These are phyloP conservation scores for Panagrolaimus sp. DNA, from an alignment of 1,140 invertebrate genomes.

Conservation along the genomic window DNA sequence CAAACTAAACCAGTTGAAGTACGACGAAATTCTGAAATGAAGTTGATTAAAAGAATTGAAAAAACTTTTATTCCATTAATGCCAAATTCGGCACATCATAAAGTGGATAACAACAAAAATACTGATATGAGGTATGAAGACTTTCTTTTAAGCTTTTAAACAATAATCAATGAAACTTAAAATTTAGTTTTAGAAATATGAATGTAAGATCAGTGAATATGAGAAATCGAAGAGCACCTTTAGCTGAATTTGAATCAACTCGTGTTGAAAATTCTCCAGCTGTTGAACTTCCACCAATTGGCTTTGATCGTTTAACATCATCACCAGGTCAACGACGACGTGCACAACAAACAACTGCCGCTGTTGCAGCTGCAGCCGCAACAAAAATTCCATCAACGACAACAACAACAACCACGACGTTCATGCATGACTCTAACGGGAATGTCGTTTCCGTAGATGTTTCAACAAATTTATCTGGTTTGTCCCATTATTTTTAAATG, in stretches of 20 bases:
- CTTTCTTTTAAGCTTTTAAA: neutral
- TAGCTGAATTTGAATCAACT: constrained; percentile 17
- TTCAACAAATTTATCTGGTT: too few species aligned
- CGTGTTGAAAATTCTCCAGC: constrained; percentile 22
- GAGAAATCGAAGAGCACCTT: constrained; percentile 16
- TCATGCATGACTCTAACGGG: neutral
- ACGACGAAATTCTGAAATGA: constrained; percentile 12
- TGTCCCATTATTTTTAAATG: too few species aligned
- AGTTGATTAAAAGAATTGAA: constrained; percentile 7
- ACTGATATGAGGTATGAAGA: neutral
- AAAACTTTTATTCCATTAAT: constrained; percentile 8
- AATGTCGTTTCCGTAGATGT: neutral
- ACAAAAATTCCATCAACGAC: neutral
- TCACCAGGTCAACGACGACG: neutral
- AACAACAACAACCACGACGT: neutral
- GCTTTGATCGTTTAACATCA: constrained; percentile 15
- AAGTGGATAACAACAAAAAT: constrained; percentile 2
- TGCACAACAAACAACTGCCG: neutral
- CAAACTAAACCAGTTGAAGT: neutral
- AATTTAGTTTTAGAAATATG: neutral
- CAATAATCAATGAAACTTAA: too few species aligned
- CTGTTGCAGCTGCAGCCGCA: neutral
- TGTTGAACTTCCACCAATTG: constrained; percentile 19
- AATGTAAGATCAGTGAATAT: neutral
- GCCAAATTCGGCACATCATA: neutral